Conservation (phyloP, 2,888 invertebrate genomes). For the Hemaris fuciformis region DNA sequence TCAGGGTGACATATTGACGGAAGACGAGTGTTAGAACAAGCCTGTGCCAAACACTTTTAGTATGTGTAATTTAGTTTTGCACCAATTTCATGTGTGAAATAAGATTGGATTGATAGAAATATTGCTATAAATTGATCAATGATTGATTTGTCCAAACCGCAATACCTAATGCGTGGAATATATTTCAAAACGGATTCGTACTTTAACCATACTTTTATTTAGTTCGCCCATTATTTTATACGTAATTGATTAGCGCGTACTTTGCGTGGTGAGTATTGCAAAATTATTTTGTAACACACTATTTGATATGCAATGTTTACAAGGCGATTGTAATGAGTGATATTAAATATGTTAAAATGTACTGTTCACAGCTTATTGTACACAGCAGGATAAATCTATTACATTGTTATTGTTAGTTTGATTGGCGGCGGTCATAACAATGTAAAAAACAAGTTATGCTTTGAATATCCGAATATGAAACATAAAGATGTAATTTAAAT, state of each 20-base stretch:
- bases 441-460: background rate
- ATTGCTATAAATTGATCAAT: background rate
- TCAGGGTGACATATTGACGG: too few species aligned
- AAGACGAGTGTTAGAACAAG: too few species aligned
- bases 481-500: background rate
- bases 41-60: too few species aligned
- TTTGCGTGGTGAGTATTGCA: background rate
- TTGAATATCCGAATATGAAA: background rate
- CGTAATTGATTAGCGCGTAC: background rate
- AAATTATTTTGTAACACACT: background rate
- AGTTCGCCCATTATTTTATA: background rate
- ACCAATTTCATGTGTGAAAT: too few species aligned
- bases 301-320: background rate
- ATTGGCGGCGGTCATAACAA: background rate
- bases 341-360: background rate
- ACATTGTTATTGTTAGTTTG: background rate
- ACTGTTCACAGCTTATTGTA: too few species aligned
- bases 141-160: background rate
- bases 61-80: background rate
- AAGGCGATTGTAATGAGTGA: background rate
- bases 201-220: background rate
- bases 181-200: background rate
- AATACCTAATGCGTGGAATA: background rate
- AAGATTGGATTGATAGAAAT: background rate
- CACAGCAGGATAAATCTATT: background rate